Percentiles rank a stretch among this genome's conserved stretches.
These are phyloP conservation scores for Polyodon spathula DNA, from an alignment of 2,113 vertebrate species.

Conservation along the genomic window DNA sequence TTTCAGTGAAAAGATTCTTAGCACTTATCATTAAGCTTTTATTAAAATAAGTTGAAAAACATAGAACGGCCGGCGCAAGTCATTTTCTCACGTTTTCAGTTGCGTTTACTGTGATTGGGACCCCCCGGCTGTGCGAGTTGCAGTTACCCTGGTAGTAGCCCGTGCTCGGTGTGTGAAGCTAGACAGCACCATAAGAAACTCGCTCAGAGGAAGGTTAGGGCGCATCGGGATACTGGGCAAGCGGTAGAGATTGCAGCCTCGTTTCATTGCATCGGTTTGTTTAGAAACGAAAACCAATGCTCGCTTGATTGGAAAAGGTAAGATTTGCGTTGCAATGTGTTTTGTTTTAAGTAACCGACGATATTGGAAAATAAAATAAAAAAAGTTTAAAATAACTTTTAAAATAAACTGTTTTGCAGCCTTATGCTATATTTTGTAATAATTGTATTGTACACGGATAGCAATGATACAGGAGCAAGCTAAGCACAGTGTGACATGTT, in stretches of 20 bases:
- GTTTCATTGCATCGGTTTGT: not conserved
- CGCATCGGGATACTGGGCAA: constrained; percentile 31
- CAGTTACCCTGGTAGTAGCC: constrained; percentile 43
- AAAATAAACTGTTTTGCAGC: too few species aligned
- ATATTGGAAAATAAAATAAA: too few species aligned
- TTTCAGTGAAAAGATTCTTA: too few species aligned
- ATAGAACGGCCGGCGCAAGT: not conserved
- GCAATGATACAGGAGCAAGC: too few species aligned
- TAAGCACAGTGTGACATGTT: too few species aligned
- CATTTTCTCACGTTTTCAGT: not conserved
- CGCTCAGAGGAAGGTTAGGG: constrained; percentile 33
- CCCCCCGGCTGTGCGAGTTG: constrained; percentile 21
- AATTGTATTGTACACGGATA: too few species aligned
- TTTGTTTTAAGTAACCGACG: too few species aligned
- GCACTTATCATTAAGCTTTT: too few species aligned
- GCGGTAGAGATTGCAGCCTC: not conserved
- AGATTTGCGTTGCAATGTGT: not conserved
- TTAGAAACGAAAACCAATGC: constrained; percentile 8
- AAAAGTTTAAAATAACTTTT: too few species aligned
- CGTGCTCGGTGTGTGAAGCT: constrained; percentile 33
- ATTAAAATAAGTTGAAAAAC: not conserved
- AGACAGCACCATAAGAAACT: constrained; percentile 43
- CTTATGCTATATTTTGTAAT: too few species aligned
- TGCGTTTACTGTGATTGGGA: not conserved
- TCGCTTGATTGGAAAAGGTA: constrained; percentile 12